Evolutionary conservation across 2,113 vertebrate species (phyloP).

Genomic region (Canis aureus): DNA sequence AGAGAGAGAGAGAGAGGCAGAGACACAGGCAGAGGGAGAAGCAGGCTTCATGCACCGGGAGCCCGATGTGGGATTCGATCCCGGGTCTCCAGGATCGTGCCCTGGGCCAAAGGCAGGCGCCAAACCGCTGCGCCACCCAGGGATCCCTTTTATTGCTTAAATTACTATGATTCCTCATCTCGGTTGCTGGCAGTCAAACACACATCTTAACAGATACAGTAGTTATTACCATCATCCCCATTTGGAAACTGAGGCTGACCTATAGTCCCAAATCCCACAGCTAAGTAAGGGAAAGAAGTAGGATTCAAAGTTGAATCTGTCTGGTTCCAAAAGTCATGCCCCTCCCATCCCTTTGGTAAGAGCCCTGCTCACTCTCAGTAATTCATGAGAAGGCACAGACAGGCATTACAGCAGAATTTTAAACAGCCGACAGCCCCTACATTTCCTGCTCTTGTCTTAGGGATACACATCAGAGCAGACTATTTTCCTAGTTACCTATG

Average conservation of each 20-base stretch:
- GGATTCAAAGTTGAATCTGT: background rate
- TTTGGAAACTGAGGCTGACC: conserved; percentile 6
- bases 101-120: too few relatives aligned
- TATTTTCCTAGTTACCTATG: background rate
- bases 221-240: background rate
- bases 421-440: background rate
- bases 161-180: background rate
- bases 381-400: background rate
- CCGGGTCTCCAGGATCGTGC: too few relatives aligned
- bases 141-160: background rate
- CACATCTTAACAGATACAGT: background rate
- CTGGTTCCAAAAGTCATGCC: background rate
- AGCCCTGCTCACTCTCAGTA: background rate
- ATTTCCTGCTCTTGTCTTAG: background rate
- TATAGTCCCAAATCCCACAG: background rate
- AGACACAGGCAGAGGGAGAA: too few relatives aligned
- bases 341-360: background rate
- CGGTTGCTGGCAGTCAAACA: background rate
- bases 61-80: too few relatives aligned
- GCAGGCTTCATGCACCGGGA: too few relatives aligned
- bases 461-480: background rate
- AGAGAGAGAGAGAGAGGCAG: too few relatives aligned
- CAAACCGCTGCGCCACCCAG: too few relatives aligned
- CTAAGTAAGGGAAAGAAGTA: background rate
- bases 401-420: background rate